Evolutionary conservation across 2,113 vertebrate species (phyloP).

Genomic region (Strix aluco): DNA sequence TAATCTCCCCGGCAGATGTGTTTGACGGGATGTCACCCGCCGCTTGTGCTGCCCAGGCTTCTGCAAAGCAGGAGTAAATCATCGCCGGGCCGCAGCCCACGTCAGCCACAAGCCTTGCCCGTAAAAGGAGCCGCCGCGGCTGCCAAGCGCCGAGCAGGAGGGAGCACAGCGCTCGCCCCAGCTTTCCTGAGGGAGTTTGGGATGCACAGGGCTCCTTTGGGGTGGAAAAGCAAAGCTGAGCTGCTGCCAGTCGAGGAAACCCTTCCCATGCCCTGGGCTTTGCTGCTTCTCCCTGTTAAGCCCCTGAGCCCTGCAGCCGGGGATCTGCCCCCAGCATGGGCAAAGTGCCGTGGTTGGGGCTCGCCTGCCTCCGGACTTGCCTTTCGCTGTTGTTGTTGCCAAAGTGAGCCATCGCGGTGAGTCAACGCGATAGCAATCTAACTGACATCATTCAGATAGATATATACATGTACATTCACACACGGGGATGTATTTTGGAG

Average conservation of each 20-base stretch:
- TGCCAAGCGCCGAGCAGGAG: not conserved
- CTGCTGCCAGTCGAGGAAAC: not conserved
- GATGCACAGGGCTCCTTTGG: not conserved
- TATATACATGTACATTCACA: fast-evolving
- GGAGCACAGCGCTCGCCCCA: not conserved
- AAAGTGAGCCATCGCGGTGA: not conserved
- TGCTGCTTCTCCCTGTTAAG: not conserved
- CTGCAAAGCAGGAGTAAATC: not conserved
- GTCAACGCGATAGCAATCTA: not conserved
- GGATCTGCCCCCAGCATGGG: not conserved
- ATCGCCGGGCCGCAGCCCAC: not conserved
- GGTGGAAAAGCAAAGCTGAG: not conserved
- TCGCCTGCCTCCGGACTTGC: not conserved
- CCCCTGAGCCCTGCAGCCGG: not conserved
- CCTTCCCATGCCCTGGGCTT: not conserved
- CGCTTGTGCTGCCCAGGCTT: not conserved
- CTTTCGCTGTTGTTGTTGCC: not conserved
- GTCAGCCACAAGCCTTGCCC: slow-evolving; percentile 33
- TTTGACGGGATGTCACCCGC: slow-evolving; percentile 26
- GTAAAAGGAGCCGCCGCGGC: slow-evolving; percentile 50
- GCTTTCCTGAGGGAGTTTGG: not conserved
- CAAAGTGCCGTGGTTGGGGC: fast-evolving
- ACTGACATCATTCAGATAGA: not conserved
- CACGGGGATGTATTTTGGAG: not conserved
- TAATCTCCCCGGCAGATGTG: slow-evolving; percentile 50